These are phyloP conservation scores for Trachelus tabidus DNA, from an alignment of 2,888 invertebrate genomes.

Conservation along the genomic window DNA sequence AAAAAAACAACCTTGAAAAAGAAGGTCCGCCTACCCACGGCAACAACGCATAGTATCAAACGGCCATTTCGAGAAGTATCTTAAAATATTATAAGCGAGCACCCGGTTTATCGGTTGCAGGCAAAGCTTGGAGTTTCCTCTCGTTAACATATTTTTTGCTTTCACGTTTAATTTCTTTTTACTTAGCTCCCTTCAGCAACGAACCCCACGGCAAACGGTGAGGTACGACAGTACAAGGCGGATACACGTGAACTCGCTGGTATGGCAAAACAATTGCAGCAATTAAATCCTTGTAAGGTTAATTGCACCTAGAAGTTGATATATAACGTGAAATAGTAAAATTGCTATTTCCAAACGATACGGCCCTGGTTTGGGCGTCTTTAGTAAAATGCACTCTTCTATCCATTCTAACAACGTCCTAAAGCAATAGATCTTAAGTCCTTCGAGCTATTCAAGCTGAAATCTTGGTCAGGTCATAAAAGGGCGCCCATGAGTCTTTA, in stretches of 20 bases:
- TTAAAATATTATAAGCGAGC: not conserved
- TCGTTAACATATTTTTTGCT: not conserved
- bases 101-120: slow-evolving; percentile 12
- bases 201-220: not conserved
- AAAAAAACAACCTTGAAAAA: slow-evolving; percentile 46
- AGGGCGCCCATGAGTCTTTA: slow-evolving; percentile 16
- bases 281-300: not conserved
- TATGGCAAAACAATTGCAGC: not conserved
- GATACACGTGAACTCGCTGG: not conserved
- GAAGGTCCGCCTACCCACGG: slow-evolving; percentile 28
- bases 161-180: not conserved
- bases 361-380: not conserved
- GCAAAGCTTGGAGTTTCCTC: slow-evolving; percentile 5
- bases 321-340: not conserved
- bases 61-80: slow-evolving; percentile 15
- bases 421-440: slow-evolving; percentile 33
- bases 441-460: slow-evolving; percentile 37
- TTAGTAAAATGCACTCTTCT: not conserved
- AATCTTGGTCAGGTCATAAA: slow-evolving; percentile 39
- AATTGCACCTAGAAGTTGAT: not conserved
- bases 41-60: slow-evolving; percentile 33
- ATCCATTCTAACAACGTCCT: slow-evolving; percentile 22
- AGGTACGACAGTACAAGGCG: not conserved
- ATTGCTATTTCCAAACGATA: not conserved
- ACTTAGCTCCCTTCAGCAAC: not conserved